These are phyloP conservation scores for Australoheros scitulus DNA, from an alignment of 2,113 vertebrate genomes.

Conservation along the genomic window DNA sequence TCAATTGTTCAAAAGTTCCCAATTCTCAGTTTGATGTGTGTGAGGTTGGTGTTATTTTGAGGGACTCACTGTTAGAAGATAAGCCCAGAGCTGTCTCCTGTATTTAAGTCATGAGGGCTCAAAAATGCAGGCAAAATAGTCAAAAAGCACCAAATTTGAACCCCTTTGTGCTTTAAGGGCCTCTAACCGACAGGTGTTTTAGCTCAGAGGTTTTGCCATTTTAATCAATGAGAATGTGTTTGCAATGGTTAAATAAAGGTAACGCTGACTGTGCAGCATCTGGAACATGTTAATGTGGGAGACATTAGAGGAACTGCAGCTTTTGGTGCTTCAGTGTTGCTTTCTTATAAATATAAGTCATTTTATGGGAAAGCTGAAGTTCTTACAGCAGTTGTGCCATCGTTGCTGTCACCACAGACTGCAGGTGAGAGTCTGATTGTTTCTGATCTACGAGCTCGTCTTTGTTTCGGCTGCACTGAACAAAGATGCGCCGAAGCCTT, in stretches of 20 bases:
- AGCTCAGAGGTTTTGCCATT: not conserved
- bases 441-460: not conserved
- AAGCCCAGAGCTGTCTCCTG: not conserved
- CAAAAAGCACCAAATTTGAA: no score
- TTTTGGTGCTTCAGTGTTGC: not conserved
- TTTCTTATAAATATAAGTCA: no score
- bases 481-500: no score
- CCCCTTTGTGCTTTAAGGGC: rapidly evolving
- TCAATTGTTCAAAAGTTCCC: no score
- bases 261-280: not conserved
- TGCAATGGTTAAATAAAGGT: not conserved
- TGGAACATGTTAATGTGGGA: not conserved
- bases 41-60: not conserved
- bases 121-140: no score
- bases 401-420: no score
- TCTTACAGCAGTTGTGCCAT: no score
- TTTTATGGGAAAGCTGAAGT: not conserved
- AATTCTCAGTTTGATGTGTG: no score
- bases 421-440: no score
- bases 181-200: not conserved
- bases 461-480: not conserved
- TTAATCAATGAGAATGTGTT: not conserved
- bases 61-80: not conserved
- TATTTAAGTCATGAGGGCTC: no score
- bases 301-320: not conserved